Base-by-base conservation (phyloP, 2,888 invertebrate genomes). In the Poecilobothrus nobilitatus region DNA sequence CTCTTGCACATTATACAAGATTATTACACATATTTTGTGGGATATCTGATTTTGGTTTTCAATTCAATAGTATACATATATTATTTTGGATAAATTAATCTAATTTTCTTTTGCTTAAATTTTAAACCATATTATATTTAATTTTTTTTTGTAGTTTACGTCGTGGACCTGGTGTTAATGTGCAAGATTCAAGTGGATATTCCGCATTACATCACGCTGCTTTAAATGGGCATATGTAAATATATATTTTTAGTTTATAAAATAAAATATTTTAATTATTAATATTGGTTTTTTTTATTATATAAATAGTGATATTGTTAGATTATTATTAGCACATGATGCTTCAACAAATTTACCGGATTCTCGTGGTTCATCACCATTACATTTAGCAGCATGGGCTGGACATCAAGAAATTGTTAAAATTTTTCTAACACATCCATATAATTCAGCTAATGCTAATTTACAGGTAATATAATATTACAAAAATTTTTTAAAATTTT, bases 331-430 rank as follows among this genome's bases (percentile, higher is more conserved):
- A 74, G 87, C 89, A 72, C 90, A 93, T 78, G 81, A 81, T 72
- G 96, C 96, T 18, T 92, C 93, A 37, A 91, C 94, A 72, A 94
- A 95, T 81, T 86, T 93, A 67, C 88, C 91, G 73, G 96, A 97
- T 83, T 88, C 89, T 74, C 91, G 93, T 79, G 97, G 96, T 21
- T 95, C 95, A 61, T 93, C 94, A 41, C 92, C 97, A 44, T 86
- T 97, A 72, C 96, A 97, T 82, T 84, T 96, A 79, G 96, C 96
- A 68, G 93, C 96, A 67, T 97, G 95, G 95, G 92, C 92, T 68
- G 97, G 97, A 21, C 91, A 95, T 81, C 87, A 90, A 63, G 92
- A 94, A 73, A 92, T 96, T 74, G 95, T 96, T 71, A 86, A 89
- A 73, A 85, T 94, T 82, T 87, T 97, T 72, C 86, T 97, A 69